Evolutionary conservation across 2,113 vertebrate species (phyloP).

Genomic region (Lepisosteus osseus): DNA sequence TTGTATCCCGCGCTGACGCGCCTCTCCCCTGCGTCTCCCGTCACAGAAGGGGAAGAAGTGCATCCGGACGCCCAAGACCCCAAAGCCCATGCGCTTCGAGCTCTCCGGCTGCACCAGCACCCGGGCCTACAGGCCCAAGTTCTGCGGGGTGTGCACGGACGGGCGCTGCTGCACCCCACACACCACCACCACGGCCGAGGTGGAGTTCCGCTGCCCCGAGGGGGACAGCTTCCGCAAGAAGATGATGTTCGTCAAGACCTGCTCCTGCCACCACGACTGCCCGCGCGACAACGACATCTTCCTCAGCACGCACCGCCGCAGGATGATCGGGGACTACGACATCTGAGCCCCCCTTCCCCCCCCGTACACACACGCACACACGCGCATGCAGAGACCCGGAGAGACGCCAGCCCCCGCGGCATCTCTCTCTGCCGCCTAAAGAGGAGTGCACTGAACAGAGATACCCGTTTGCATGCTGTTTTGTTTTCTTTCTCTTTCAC

Average conservation of each 20-base stretch:
- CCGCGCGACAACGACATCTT: slow-evolving; percentile 70
- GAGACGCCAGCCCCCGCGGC: not conserved
- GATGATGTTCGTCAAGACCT: slow-evolving; percentile 75
- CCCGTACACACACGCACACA: not conserved
- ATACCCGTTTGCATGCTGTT: not conserved
- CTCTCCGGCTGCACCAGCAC: slow-evolving; percentile 66
- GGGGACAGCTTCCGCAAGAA: slow-evolving; percentile 63
- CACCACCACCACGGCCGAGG: slow-evolving; percentile 46
- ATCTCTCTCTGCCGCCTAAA: not conserved
- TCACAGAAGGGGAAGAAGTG: slow-evolving; percentile 69
- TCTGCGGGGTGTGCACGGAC: slow-evolving; percentile 66
- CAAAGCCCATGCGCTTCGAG: slow-evolving; percentile 55
- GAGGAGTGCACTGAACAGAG: slow-evolving; percentile 9
- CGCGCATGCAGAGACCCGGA: not conserved
- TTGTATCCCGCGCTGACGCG: too few relatives aligned
- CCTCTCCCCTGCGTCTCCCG: not conserved
- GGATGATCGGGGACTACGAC: slow-evolving; percentile 62
- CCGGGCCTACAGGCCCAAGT: slow-evolving; percentile 59
- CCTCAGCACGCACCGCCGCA: slow-evolving; percentile 50
- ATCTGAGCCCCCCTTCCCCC: slow-evolving; percentile 28
- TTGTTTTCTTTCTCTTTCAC: not conserved
- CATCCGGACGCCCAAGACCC: slow-evolving; percentile 50
- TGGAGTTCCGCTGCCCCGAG: slow-evolving; percentile 70
- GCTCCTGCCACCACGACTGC: slow-evolving; percentile 69
- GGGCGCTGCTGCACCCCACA: slow-evolving; percentile 66